A percentile compares a stretch with the other conserved stretches of the same genome.
Evolutionary conservation across 2,797 vertebrate genomes (phyloP).

Genomic region (Gastrophryne carolinensis): DNA sequence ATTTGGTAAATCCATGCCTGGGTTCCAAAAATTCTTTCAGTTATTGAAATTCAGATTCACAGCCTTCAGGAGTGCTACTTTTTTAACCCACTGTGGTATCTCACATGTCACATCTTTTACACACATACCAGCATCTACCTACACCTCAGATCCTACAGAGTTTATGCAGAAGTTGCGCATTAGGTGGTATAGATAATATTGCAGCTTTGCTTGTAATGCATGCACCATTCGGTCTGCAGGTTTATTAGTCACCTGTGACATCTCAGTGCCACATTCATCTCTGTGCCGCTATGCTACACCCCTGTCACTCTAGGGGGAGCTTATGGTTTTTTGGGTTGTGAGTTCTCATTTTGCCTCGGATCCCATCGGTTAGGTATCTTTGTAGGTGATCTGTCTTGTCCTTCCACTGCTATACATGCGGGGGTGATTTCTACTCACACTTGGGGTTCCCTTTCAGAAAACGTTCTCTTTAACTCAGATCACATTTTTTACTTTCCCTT

Average conservation of each 20-base stretch:
- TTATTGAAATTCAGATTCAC: no score
- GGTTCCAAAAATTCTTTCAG: no score
- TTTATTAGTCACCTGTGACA: neutral
- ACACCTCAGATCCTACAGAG: constrained; percentile 24
- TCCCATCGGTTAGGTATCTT: neutral
- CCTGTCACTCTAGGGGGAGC: constrained; percentile 6
- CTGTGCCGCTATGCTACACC: constrained; percentile 33
- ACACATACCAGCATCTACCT: constrained; percentile 40
- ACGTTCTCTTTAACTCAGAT: neutral
- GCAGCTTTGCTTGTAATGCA: neutral
- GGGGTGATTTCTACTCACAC: constrained; percentile 11
- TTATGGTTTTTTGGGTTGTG: constrained; percentile 19
- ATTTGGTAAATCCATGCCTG: no score
- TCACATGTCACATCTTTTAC: constrained; percentile 12
- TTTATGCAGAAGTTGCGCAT: constrained; percentile 44
- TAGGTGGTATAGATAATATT: neutral
- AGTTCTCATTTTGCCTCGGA: constrained; percentile 14
- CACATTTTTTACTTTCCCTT: neutral
- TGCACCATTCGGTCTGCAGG: constrained; percentile 25
- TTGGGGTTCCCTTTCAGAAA: constrained; percentile 17
- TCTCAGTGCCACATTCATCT: constrained; percentile 14
- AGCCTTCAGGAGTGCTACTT: no score
- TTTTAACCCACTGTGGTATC: constrained; percentile 27
- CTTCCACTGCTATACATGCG: neutral
- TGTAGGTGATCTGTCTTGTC: constrained; percentile 18